Conservation (phyloP, 2,113 vertebrate genomes). For the Paracanthobrama guichenoti region DNA sequence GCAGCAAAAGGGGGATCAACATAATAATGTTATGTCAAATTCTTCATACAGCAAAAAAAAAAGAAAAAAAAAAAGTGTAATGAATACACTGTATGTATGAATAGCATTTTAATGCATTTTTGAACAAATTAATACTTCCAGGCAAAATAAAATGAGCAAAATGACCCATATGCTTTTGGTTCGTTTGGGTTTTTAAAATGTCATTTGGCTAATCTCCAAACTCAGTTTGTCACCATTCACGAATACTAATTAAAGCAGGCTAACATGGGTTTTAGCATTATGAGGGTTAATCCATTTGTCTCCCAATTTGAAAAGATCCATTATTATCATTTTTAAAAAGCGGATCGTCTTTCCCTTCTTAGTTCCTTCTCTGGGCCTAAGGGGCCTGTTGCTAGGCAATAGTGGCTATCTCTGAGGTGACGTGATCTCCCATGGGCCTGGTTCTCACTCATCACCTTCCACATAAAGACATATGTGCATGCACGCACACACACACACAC, state of each 20-base stretch:
- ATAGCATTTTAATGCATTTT: neutral
- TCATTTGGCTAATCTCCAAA: constrained; percentile 21
- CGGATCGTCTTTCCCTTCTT: constrained; percentile 68
- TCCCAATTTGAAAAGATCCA: constrained; percentile 58
- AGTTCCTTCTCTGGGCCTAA: constrained; percentile 64
- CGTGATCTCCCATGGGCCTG: constrained; percentile 63
- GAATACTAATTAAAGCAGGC: constrained; percentile 37
- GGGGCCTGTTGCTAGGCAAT: constrained; percentile 70
- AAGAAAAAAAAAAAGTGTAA: neutral
- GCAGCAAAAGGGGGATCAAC: too few species aligned
- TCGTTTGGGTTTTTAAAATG: constrained; percentile 24
- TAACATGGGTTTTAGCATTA: constrained; percentile 27
- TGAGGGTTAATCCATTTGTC: constrained; percentile 50
- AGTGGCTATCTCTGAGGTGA: constrained; percentile 67
- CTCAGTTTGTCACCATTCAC: constrained; percentile 29
- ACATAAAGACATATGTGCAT: constrained; percentile 55
- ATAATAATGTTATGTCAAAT: neutral
- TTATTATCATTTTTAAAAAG: constrained; percentile 64
- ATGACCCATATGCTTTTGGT: neutral
- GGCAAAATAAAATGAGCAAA: neutral
- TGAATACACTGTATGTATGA: neutral
- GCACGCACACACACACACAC: constrained; percentile 33
- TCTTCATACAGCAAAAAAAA: neutral
- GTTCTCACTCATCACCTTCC: constrained; percentile 69
- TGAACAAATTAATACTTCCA: neutral